A percentile compares a stretch with the other conserved stretches of the same genome.
Conservation (phyloP, 2,888 invertebrate genomes). For the Cheilosia vulpina region DNA sequence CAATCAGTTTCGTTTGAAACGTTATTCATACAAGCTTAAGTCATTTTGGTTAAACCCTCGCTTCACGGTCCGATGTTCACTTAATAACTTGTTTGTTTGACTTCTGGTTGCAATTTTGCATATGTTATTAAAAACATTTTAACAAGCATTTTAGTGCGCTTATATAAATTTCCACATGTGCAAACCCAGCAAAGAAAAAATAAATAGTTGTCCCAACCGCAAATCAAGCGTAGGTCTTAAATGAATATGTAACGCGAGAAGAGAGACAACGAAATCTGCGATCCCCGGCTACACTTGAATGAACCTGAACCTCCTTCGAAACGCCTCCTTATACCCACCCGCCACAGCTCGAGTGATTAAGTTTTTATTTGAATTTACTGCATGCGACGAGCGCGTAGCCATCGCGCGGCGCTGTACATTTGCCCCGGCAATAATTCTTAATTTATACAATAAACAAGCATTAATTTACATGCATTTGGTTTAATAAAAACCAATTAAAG, state of each 20-base stretch:
- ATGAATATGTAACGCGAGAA: slow-evolving; percentile 38
- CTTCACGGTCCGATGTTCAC: no score
- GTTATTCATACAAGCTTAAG: no score
- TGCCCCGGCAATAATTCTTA: slow-evolving; percentile 68
- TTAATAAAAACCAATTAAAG: slow-evolving; percentile 75
- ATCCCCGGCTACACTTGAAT: slow-evolving; percentile 21
- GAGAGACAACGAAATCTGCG: slow-evolving; percentile 17
- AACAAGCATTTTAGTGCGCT: no score
- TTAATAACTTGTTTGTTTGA: no score
- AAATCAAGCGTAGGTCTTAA: slow-evolving; percentile 63
- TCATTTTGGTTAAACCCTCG: no score
- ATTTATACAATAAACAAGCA: slow-evolving; percentile 74
- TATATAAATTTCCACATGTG: not conserved
- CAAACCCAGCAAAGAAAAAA: slow-evolving; percentile 2
- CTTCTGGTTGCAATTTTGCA: no score
- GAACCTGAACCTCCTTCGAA: slow-evolving; percentile 18
- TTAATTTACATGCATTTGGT: slow-evolving; percentile 74
- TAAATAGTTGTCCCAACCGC: slow-evolving; percentile 53
- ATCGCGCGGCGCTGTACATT: slow-evolving; percentile 54
- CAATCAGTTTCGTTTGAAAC: no score
- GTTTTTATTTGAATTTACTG: slow-evolving; percentile 71
- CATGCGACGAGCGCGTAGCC: slow-evolving; percentile 40
- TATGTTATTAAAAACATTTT: no score
- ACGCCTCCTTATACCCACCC: not conserved
- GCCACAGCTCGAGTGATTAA: slow-evolving; percentile 56